Base-by-base conservation (phyloP, 1,140 invertebrate species). In the Pseudachorutes palmiensis region DNA sequence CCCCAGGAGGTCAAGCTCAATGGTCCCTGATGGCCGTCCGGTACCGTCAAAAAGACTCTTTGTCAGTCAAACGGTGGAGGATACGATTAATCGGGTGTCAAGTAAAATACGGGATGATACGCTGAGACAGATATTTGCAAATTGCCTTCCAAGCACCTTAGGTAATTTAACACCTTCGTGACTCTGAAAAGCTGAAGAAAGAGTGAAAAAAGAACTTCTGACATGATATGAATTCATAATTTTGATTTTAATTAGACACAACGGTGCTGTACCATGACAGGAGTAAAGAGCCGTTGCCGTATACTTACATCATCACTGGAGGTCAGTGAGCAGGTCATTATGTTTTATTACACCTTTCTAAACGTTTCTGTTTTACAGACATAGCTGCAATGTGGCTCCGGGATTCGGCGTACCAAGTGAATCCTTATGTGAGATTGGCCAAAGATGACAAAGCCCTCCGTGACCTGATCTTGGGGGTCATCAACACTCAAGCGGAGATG, bases 401-500 rank as follows among this genome's bases (percentile, higher is more conserved):
- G 30, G 70, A 72, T 29, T 68, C 66, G 0, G 69, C 70, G 0
- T 72, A 72, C 36, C 71, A 72, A 64, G 68, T 72, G 31, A 69
- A 72, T 32, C 71, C 71, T n/a, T 72, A 72, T 30, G 66, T 72
- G 2, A 65, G 62, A 9, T 41, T 68, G 55, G 71, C 71, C 16
- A 33, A 31, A 24, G 48, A 70, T 22, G 71, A 72, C 48, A 2
- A 32, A 2, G 57, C 41, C 3, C 33, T 72, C 2, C 58, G 63
- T 22, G 62, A 72, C 32, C 32, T 72, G 26, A 60, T 72, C 26
- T n/a, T 72, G 9, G 71, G 71, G 14, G 71, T 72, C 0, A 72
- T 72, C 22, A 72, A 72, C 55, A 72, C 71, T 1, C 71, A 72
- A 45, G 71, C 71, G 12, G 71, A 72, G 58, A 64, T 70, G 65